phyloP scores from a whole-genome alignment of 1,140 invertebrate species.

The Wiebesia pumilae region DNA sequence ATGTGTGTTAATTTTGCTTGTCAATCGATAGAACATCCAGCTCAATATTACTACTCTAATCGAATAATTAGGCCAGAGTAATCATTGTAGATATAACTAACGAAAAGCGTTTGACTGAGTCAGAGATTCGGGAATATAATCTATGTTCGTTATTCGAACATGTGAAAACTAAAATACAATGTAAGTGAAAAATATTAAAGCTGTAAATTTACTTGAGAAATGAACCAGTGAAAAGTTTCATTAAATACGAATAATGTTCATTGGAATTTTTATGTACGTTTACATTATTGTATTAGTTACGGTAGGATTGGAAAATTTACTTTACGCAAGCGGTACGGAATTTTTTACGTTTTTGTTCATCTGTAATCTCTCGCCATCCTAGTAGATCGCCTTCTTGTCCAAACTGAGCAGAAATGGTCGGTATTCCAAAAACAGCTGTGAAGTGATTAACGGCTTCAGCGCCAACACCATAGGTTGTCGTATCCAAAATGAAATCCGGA shows the following conservation, averaged over 20 bases:
- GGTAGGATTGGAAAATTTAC: too few species aligned
- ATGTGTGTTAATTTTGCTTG: neutral
- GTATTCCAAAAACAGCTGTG: constrained; percentile 84
- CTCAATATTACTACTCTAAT: neutral
- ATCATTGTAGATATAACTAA: too few species aligned
- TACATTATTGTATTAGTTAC: neutral
- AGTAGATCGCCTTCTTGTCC: constrained; percentile 87
- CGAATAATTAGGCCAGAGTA: neutral
- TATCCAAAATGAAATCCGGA: constrained; percentile 87
- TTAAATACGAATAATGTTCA: too few species aligned
- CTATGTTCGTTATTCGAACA: too few species aligned
- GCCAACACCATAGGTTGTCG: constrained; percentile 83
- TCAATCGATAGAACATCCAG: neutral
- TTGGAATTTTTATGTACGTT: too few species aligned
- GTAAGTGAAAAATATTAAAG: too few species aligned
- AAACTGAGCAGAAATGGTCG: constrained; percentile 88
- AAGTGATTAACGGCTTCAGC: constrained; percentile 90
- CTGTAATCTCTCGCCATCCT: constrained; percentile 84
- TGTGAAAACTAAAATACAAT: too few species aligned
- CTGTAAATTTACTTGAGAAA: too few species aligned
- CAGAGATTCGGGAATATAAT: too few species aligned
- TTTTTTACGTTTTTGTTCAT: constrained; percentile 76
- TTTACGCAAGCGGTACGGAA: too few species aligned
- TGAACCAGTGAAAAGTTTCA: too few species aligned
- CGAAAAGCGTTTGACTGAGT: too few species aligned